Base-by-base conservation (phyloP, 2,888 invertebrate genomes). In the Calameuta filiformis region DNA sequence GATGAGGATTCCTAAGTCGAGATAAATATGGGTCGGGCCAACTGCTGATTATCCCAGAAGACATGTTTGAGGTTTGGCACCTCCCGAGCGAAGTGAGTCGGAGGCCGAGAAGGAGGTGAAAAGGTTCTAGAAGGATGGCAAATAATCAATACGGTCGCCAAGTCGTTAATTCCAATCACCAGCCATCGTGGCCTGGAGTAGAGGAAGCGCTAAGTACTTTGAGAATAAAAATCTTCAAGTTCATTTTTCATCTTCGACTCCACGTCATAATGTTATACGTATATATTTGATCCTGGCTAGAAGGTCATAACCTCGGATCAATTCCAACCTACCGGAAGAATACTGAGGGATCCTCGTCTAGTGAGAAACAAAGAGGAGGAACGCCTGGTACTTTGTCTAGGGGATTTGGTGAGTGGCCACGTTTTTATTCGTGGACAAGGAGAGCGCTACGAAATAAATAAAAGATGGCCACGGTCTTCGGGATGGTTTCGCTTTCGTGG, bases 101-200 rank as follows among this genome's bases (percentile, higher is more conserved):
- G 15, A 71, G 71, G 31, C 4, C 31, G 33, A 15, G 33, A 71
- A 56, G 37, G 30, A 35, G 68, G 77, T 75, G 75, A 77, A 77
- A 77, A 77, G 75, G 75, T 30, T 35, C 71, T 71, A 35, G 75
- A 56, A 77, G 82, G 84, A 81, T 83, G 78, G 83, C 81, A 85
- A 87, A 88, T 89, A 89, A 89, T 89, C 89, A 89, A 89, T 89
- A 89, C 87, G 85, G 87, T 89, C 87, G 87, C 85, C 89, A 84
- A 87, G 87, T 89, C 87, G 88, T 89, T 89, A 89, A 89, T 89
- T 88, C 88, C 88, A 89, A 89, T 89, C 88, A 86, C 86, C 87
- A 85, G 83, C 84, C 85, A 87, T 87, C 86, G 87, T 85, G 85
- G 85, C 85, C 85, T 83, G 81, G 84, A 81, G 81, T 81, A 34